Percentiles rank a stretch among this genome's conserved stretches.
These are phyloP conservation scores for Drosophila albomicans DNA, from an alignment of 1,140 invertebrate species.

Conservation along the genomic window DNA sequence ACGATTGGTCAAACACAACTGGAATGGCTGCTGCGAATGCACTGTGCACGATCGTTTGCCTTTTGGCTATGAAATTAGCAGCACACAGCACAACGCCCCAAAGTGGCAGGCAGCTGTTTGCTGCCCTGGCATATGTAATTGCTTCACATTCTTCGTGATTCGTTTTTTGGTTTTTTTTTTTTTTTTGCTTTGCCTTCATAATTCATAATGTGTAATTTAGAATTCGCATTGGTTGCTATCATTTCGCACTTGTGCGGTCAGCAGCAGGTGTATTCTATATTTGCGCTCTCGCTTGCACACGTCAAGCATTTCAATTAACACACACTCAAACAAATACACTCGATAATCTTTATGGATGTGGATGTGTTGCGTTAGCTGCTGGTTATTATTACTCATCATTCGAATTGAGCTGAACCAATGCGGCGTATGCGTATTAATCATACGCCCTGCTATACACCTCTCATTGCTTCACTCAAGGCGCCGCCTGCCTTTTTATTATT, in stretches of 20 bases:
- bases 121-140: conserved; percentile 50
- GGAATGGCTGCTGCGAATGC: conserved; percentile 76
- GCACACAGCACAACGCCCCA: conserved; percentile 52
- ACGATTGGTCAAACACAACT: conserved; percentile 77
- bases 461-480: conserved; percentile 26
- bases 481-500: conserved; percentile 72
- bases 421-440: conserved; percentile 57
- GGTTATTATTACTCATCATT: conserved; percentile 71
- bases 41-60: conserved; percentile 60
- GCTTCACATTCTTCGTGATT: conserved; percentile 14
- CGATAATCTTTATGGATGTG: not conserved
- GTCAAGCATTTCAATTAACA: conserved; percentile 27
- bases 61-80: conserved; percentile 72
- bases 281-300: conserved; percentile 28
- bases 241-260: conserved; percentile 68
- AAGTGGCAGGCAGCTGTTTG: conserved; percentile 42
- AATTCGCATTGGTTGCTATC: conserved; percentile 66
- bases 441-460: conserved; percentile 43
- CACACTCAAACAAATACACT: conserved; percentile 22
- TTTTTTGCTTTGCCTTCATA: conserved; percentile 49
- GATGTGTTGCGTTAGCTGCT: conserved; percentile 23
- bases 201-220: conserved; percentile 56
- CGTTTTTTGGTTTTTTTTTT: conserved; percentile 1
- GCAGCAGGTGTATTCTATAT: conserved; percentile 69
- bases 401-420: conserved; percentile 46